Evolutionary conservation across 35 echinoderm and acorn worm species (phyloP), one percentile per base, ranked within the genome.

Genomic region (Strongylocentrotus purpuratus): DNA sequence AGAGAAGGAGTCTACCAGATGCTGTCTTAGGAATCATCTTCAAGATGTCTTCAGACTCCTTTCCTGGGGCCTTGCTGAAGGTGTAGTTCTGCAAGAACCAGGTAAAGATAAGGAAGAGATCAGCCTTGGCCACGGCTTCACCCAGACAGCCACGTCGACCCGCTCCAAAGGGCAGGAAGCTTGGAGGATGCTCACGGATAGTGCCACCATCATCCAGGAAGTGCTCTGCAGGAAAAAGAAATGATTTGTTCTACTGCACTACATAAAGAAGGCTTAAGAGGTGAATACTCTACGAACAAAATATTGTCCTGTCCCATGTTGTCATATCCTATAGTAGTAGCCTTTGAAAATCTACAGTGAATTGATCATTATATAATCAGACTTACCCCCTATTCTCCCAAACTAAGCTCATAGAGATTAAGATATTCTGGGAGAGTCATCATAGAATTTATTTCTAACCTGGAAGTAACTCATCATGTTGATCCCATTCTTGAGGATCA

Each of bases 81-180:
- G 65, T 78, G 28, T 78, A 78, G 65, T 78, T 78, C 65, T 78
- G 65, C 25, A 78, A 2, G 65, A 78, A 78, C 65, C 65, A 78
- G 20, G 65, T 78, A 18, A 78, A 78, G 22, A 78, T 78, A 2
- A 78, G 65, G 22, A 78, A 78, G 22, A 78, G 65, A 78, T 78
- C 65, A 78, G 65, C 65, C 65, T 78, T 78, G 65, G 65, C 65
- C 6, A 78, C 65, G 65, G 65, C 65, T 78, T 78, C 65, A 78
- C 65, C 65, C 0, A 78, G 65, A 78, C 65, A 78, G 28, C 65
- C 65, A 78, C 65, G 65, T 0, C 65, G 65, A 6, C 65, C 65
- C 4, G 65, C 65, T 78, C 65, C 65, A 28, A 78, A 78, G 20
- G 65, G 65, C 20, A 78, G 65, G 28, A 78, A 78, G 65, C 65